Conservation (phyloP, 2,797 vertebrate species). For the Lepilemur septentrionalis region DNA sequence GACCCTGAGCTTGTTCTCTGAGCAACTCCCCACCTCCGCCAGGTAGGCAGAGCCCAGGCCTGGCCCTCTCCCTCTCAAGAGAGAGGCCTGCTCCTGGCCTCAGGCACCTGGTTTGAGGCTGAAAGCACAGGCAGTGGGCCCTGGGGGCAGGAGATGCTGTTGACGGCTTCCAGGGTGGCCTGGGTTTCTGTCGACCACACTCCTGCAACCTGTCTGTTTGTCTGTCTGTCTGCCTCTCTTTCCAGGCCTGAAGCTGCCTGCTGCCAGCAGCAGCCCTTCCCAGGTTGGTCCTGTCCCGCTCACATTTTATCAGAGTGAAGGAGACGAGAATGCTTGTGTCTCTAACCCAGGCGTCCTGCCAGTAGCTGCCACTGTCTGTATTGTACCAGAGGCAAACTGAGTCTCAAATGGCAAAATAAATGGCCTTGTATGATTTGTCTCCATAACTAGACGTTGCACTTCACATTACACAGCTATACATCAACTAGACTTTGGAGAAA, state of each 20-base stretch:
- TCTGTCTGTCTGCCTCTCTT: neutral
- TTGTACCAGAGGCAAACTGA: neutral
- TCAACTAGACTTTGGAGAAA: neutral
- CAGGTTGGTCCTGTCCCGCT: rapidly evolving
- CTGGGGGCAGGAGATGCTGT: neutral
- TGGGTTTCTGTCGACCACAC: neutral
- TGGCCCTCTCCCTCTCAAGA: rapidly evolving
- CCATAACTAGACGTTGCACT: neutral
- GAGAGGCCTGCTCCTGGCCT: neutral
- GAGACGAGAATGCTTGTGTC: neutral
- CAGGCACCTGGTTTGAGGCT: neutral
- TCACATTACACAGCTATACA: neutral
- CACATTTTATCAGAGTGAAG: neutral
- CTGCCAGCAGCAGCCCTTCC: too few species aligned
- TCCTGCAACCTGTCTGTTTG: neutral
- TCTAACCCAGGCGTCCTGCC: neutral
- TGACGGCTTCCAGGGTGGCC: neutral
- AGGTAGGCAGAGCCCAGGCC: neutral
- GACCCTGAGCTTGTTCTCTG: neutral
- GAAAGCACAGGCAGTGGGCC: neutral
- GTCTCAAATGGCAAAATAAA: neutral
- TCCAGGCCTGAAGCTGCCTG: neutral
- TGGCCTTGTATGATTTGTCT: neutral
- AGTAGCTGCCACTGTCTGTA: neutral
- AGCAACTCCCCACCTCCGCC: neutral